Base-by-base conservation (phyloP, 2,888 invertebrate species). In the Biston betularia region DNA sequence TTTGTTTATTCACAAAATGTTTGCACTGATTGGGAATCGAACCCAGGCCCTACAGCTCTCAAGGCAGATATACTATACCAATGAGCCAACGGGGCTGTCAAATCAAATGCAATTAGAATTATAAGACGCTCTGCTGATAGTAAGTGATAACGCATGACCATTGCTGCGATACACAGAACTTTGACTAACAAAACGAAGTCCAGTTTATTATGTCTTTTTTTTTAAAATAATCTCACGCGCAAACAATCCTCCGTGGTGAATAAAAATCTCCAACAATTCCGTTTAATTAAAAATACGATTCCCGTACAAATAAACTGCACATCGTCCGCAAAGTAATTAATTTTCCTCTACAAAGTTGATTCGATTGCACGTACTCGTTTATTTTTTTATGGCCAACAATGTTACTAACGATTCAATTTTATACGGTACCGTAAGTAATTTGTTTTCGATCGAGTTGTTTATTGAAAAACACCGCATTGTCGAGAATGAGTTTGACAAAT, bases 391-490 rank as follows among this genome's bases (percentile, higher is more conserved):
- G 54, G 73, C 73, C 80, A 77, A 87, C 88, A 87, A 84, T 86
- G 87, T 84, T 75, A 72, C 78, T 81, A 82, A 84, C 83, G 80
- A 84, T 76, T 83, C 81, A 80, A 84, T 85, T 85, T 79, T 75
- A 75, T 74, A 70, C 69, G 71, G 76, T 69, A 69, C 75, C 75
- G 79, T 82, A 80, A 85, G 84, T 87, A 86, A 88, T 88, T 86
- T 85, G 82, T 83, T 87, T 86, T 83, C 81, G 77, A 83, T 85
- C 80, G 82, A 82, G 79, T 83, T 81, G 74, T 81, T 82, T 79
- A 81, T 80, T 76, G 75, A 70, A 73, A 76, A 58, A 59, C 66
- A 63, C 63, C 59, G 59, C 59, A 67, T 67, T 67, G 63, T 63
- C 34, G 56, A 33, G 24, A 34, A 44, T 34, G 49, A 24, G 58